Evolutionary conservation across 1,140 invertebrate genomes (phyloP), one percentile per base, ranked within the genome.

Genomic region (Drosophila kanapiae): DNA sequence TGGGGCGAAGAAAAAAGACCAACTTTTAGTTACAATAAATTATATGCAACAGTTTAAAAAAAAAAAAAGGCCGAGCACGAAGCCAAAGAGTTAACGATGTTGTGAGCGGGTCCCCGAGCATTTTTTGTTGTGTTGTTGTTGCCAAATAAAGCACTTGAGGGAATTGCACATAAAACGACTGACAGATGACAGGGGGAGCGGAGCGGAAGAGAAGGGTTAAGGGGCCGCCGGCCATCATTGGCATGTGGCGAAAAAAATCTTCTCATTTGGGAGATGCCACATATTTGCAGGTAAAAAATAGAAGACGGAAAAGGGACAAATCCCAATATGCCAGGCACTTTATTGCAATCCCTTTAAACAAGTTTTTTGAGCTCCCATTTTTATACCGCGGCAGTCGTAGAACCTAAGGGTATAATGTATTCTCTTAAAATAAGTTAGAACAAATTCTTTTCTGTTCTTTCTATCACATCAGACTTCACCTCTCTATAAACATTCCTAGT

Each of bases 331-430:
- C 86, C 78, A 76, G 85, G 85, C 85, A 88, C 86, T 88, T 88
- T 88, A 88, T 88, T 90, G 85, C 85, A 90, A 88, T 90, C 85
- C 85, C 81, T 82, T 88, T 88, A 88, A 88, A 88, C 80, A 88
- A 85, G 85, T 90, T 88, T 90, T 65, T n/a, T 11, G 23, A 38
- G 38, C 23, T 35, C 11, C 16, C 42, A 23, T 48, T 78, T 61
- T 70, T 65, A 72, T 38, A 53, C n/a, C 14, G 0, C 4, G 16
- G 3, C 6, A 6, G 5, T 23, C 11, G 1, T 8, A 14, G 1
- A 4, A 13, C 14, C 5, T 1, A 38, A 56, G 18, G 53, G 53
- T 23, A 38, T 38, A 10, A 10, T 38, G 33, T 23, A 6, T 37
- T 18, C 5, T 2, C 6, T 53, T 13, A 4, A 13, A 47, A 47